Base-by-base conservation (phyloP, 2,113 vertebrate species). In the Heterotis niloticus region DNA sequence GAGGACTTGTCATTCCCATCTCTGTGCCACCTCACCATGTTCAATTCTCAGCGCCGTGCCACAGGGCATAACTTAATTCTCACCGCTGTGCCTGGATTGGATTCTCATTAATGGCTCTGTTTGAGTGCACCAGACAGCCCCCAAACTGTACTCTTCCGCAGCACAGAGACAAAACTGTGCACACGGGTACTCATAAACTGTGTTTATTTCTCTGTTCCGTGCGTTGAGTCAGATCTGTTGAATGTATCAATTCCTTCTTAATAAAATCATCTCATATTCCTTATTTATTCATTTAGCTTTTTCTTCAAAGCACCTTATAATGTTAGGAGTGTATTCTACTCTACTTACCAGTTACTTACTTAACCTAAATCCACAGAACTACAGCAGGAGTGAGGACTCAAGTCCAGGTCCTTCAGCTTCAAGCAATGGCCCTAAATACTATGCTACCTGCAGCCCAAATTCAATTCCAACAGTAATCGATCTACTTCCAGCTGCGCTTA, bases 401-500 rank as follows among this genome's bases (percentile, higher is more conserved):
- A 44, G 34, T 7, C 34, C 34, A 7, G 34, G 7, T 44, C 34
- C 34, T 44, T 44, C 59, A 10, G 20, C 14, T 62, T 5, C 20
- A 3, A 44, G 34, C 34, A 44, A 11, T 3, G 5, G 5, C 34
- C 44, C 67, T 29, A 20, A 20, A 13, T 34, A 18, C 7, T 24
- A 69, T 7, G 67, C n/a, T n/a, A 51, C 16, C 29, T 20, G 67
- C 34, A 2, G 34, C 60, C 20, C 60, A 14, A 62, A 20, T 62
- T 20, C 60, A 20, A 24, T 60, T 24, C n/a, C 71, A 24, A 14
- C 26, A n/a, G n/a, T 18, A 7, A 70, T 71, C 65, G 51, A 18
- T 10, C 57, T 26, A 20, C 34, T 65, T 81, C 59, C 76, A 76
- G 77, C 26, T 60, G 44, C 54, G 64, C 20, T 65, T 64, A 56